These are phyloP conservation scores for Xiphophorus hellerii DNA, from an alignment of 2,113 vertebrate species.

Conservation along the genomic window DNA sequence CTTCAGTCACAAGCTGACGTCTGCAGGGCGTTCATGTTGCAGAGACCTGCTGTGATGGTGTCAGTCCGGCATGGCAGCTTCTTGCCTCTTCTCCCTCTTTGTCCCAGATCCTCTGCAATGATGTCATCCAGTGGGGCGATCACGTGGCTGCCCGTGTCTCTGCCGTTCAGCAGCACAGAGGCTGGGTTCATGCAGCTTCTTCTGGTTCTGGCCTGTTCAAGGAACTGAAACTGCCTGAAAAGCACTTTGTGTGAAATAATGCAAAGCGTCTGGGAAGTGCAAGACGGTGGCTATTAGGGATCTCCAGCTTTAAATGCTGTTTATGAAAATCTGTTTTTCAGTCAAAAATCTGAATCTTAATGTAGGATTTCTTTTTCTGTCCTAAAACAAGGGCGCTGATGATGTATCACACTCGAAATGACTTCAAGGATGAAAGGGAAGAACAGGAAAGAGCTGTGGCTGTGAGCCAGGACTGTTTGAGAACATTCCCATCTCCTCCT, in stretches of 20 bases:
- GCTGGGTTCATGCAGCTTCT: slow-evolving; percentile 4
- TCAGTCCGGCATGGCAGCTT: slow-evolving; percentile 38
- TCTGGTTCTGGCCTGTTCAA: slow-evolving; percentile 25
- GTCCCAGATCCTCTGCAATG: slow-evolving; percentile 79
- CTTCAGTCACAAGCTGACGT: slow-evolving; percentile 25
- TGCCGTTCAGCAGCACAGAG: slow-evolving; percentile 20
- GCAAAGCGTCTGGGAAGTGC: background rate
- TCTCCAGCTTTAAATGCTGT: background rate
- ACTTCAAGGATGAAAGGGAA: slow-evolving; percentile 41
- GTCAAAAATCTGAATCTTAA: background rate
- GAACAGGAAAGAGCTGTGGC: slow-evolving; percentile 45
- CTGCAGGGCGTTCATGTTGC: slow-evolving; percentile 38
- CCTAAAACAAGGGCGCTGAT: background rate
- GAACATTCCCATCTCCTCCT: slow-evolving; percentile 37
- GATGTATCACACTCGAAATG: slow-evolving; percentile 9
- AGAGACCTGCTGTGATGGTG: slow-evolving; percentile 27
- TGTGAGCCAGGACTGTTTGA: slow-evolving; percentile 28
- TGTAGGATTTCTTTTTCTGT: background rate
- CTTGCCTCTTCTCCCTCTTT: slow-evolving; percentile 61
- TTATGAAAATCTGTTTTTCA: background rate
- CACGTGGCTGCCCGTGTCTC: slow-evolving; percentile 63
- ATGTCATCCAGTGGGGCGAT: slow-evolving; percentile 75
- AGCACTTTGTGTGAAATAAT: slow-evolving; percentile 19
- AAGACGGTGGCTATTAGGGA: background rate
- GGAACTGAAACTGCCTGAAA: slow-evolving; percentile 34